Conservation (phyloP, 2,797 vertebrate genomes). For the Meriones psammophilus region DNA sequence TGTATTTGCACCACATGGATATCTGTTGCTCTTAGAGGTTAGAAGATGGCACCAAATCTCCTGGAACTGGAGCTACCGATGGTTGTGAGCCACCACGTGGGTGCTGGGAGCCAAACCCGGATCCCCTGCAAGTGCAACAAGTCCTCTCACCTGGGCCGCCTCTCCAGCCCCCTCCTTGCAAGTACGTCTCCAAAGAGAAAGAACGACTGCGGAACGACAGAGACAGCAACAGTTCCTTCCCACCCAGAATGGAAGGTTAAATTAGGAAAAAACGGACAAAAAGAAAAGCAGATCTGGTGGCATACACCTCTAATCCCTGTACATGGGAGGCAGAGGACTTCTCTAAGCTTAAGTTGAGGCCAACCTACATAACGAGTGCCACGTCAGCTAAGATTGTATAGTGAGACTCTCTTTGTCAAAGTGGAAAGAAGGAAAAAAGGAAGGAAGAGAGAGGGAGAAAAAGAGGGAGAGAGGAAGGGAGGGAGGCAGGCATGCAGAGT, state of each 20-base stretch:
- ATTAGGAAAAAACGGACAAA: not conserved
- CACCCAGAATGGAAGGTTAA: not conserved
- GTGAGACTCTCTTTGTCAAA: not conserved
- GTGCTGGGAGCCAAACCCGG: not conserved
- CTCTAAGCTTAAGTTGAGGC: not conserved
- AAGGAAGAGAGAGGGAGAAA: not conserved
- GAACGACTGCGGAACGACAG: not conserved
- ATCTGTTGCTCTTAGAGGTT: not conserved
- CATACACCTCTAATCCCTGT: not conserved
- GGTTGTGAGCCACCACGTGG: too few relatives aligned
- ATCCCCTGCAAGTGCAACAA: not conserved
- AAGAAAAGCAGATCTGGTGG: not conserved
- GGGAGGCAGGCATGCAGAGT: not conserved
- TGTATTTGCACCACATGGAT: not conserved
- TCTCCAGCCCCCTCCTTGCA: not conserved
- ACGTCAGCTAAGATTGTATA: not conserved
- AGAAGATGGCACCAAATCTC: not conserved
- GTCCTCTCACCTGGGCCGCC: not conserved
- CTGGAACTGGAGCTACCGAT: not conserved
- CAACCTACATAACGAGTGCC: not conserved
- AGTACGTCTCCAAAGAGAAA: not conserved
- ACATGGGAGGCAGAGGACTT: not conserved
- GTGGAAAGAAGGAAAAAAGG: too few relatives aligned
- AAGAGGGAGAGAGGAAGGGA: not conserved
- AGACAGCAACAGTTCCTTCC: not conserved